These are phyloP conservation scores for Nothura maculosa DNA, from an alignment of 2,797 vertebrate species.

Conservation along the genomic window DNA sequence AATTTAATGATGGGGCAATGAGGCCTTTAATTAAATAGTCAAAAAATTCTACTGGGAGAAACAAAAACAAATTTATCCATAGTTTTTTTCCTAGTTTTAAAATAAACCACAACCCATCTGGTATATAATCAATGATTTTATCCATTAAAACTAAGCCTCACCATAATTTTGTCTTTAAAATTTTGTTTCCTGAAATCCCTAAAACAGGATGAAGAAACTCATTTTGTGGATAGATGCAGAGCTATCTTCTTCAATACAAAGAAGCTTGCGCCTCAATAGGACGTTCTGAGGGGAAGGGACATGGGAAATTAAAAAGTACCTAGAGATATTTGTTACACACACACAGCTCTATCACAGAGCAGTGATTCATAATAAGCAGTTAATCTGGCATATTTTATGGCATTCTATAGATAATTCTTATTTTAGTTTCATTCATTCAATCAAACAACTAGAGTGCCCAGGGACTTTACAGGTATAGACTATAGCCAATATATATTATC, in stretches of 20 bases:
- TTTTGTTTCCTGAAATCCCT: neutral
- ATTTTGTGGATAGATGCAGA: neutral
- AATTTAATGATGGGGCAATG: constrained; percentile 89
- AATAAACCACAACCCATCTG: constrained; percentile 68
- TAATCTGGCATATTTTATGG: neutral
- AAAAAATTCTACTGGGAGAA: constrained; percentile 85
- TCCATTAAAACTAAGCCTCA: constrained; percentile 9
- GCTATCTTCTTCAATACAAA: neutral
- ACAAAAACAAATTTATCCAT: constrained; percentile 84
- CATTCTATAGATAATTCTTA: neutral
- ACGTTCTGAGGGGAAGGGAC: neutral
- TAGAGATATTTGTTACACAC: neutral
- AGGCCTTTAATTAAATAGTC: constrained; percentile 89
- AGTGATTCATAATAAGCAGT: neutral
- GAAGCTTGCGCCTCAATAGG: neutral
- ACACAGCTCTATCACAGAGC: neutral
- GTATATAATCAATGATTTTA: constrained; percentile 43
- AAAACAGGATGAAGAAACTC: neutral
- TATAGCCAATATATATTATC: neutral
- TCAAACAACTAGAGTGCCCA: neutral
- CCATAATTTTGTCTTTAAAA: neutral
- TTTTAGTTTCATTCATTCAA: neutral
- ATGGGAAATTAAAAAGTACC: neutral
- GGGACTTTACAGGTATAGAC: neutral
- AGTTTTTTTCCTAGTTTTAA: constrained; percentile 43